Evolutionary conservation across 1,140 invertebrate species (phyloP).

Genomic region (Steinernema khuongi): DNA sequence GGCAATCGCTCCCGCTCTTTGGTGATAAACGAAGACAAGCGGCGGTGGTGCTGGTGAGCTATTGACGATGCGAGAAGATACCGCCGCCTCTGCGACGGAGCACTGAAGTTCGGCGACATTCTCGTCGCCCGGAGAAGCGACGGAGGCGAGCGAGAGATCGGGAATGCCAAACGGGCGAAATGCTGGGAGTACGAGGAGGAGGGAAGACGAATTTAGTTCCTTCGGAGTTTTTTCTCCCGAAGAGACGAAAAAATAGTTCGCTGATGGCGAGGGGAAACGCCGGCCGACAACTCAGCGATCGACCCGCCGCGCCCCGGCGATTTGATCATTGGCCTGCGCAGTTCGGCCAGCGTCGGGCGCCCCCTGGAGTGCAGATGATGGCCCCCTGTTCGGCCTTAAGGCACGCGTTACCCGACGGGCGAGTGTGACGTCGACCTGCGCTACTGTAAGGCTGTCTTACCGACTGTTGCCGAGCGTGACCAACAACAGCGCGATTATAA

Average conservation of each 20-base stretch:
- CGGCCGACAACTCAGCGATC: neutral
- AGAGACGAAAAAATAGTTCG: neutral
- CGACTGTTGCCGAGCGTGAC: no score
- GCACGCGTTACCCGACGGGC: no score
- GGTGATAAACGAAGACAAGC: no score
- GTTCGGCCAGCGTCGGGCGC: neutral
- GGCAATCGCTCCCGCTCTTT: no score
- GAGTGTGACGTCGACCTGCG: neutral
- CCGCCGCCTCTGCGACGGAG: no score
- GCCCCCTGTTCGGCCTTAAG: no score
- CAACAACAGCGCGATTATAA: neutral
- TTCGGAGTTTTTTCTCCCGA: neutral
- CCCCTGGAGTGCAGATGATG: neutral
- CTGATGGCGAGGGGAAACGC: neutral
- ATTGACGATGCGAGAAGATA: no score
- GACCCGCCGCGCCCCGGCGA: neutral
- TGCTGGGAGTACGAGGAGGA: neutral
- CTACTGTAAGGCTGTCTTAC: neutral
- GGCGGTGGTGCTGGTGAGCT: no score
- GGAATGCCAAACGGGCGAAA: no score
- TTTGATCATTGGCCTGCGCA: constrained; percentile 13
- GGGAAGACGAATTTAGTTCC: neutral
- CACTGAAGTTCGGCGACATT: no score
- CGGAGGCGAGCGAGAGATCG: neutral
- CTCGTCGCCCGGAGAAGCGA: no score